Base-by-base conservation (phyloP, 2,888 invertebrate genomes). In the Thereva unica region DNA sequence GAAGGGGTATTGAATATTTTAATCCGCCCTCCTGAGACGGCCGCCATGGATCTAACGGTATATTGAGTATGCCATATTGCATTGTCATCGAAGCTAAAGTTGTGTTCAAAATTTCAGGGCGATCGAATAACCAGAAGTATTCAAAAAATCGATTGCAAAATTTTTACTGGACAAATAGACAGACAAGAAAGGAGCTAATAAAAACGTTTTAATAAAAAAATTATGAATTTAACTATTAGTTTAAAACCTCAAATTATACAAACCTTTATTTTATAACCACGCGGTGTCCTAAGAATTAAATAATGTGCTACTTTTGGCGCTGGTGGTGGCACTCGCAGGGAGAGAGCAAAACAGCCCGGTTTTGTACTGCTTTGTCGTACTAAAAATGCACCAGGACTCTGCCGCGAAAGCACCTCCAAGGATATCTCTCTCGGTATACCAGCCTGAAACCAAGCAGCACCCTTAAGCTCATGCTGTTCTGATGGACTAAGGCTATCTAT, bases 381-480 rank as follows among this genome's bases (percentile, higher is more conserved):
- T 83, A 97, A 89, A 84, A 97, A 97, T 55, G 96, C 92, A 66
- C 97, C 97, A 69, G 95, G 92, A 71, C 91, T 91, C 82, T 95
- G 94, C 72, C 92, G 89, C 70, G 89, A 87, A 72, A 97, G 84
- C 73, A 96, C 93, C 81, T 97, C 96, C 74, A 97, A 83, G 7
- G 96, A 95, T 75, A 96, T 95, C 81, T 89, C 96, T 85, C 96
- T 87, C 6, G 96, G 96, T 75, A 97, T 95, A 12, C 96, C 96
- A 59, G 95, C 95, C 81, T 97, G 96, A 82, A 95, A 97, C 97
- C 96, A 97, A 5, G 95, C 93, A 56, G 95, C 95, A 70, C 91
- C 87, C 54, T 93, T 84, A 66, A 94, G 86, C 75, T 92, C 91
- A 71, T 92, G 93, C 78, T 93, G 92, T 77, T 87, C 86, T 67